These are phyloP conservation scores for Timandra comae DNA, from an alignment of 2,888 invertebrate genomes.

Conservation along the genomic window DNA sequence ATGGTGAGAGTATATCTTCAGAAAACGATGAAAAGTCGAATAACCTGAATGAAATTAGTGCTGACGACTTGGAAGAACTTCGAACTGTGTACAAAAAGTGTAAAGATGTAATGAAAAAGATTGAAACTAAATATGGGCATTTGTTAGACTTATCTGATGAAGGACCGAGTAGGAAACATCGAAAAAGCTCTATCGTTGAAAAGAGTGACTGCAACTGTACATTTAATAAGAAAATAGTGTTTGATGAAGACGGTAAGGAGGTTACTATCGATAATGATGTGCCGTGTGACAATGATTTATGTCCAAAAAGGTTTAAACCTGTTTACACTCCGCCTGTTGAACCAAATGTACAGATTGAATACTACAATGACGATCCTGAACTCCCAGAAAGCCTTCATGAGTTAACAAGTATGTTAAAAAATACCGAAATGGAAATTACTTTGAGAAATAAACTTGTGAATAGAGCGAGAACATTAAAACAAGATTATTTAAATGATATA, in stretches of 20 bases:
- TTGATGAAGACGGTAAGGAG: conserved; percentile 56
- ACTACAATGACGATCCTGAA: conserved; percentile 26
- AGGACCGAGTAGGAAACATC: conserved; percentile 7
- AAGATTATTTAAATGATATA: conserved; percentile 41
- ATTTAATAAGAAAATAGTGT: conserved; percentile 52
- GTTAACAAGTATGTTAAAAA: conserved; percentile 37
- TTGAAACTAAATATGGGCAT: conserved; percentile 61
- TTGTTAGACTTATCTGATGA: conserved; percentile 35
- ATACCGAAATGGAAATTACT: conserved; percentile 30
- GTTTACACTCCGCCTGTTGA: conserved; percentile 9
- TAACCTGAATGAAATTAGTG: conserved; percentile 24
- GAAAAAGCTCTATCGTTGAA: conserved; percentile 20
- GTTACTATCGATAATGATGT: conserved; percentile 22
- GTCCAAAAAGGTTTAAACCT: conserved; percentile 32
- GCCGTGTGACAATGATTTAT: conserved; percentile 40
- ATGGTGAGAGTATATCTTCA: not conserved
- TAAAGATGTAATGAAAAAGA: conserved; percentile 48
- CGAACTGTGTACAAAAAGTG: conserved; percentile 50
- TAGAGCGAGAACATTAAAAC: conserved; percentile 41
- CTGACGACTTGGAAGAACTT: conserved; percentile 50
- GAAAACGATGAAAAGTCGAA: conserved; percentile 12
- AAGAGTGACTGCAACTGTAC: conserved; percentile 41
- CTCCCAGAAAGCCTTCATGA: conserved; percentile 44
- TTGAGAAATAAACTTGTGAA: conserved; percentile 44
- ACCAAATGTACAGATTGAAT: conserved; percentile 38